Base-by-base conservation (phyloP, 2,888 invertebrate species). In the Oxyteleia sp. region DNA sequence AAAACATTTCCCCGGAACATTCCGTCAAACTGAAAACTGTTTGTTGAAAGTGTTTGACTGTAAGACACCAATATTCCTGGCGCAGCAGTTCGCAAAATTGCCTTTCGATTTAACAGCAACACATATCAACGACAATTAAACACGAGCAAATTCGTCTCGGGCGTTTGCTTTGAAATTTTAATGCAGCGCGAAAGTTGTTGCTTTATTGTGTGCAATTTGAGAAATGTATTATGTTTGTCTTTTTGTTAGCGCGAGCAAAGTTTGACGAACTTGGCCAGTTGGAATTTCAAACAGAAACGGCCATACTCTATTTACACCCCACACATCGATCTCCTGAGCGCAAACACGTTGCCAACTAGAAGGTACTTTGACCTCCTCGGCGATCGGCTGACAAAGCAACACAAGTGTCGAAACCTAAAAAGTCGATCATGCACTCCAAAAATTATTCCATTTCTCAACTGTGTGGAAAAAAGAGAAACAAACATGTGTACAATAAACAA, bases 281-380 rank as follows among this genome's bases (percentile, higher is more conserved):
- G 74, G 68, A 81, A 61, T 74, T 45, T 38, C 53, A 66, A 68
- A 74, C 53, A 45, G 45, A 64, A 66, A 59, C 55, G 59, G 53
- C 63, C 29, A n/a, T 49, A 51, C 43, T 74, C 57, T 68, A 68
- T 76, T 82, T 71, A 59, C 75, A 68, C 49, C 79, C 38, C 63
- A 43, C 49, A 71, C 75, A 43, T 66, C 57, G 81, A 49, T 63
- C 57, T 47, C 59, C 32, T 59, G 63, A 61, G 35, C 57, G 68
- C 75, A 63, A 68, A 75, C 81, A 51, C 41, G 66, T 68, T 57
- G 63, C 74, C 75, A 55, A 74, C 38, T 68, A 53, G 75, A 68
- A 69, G 71, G 71, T 63, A 81, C 81, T 81, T 76, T 82, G 76
- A 64, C 61, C 74, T 74, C 66, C 53, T 61, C 61, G 23, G 16